These are phyloP conservation scores for Salmo trutta DNA, from an alignment of 2,797 vertebrate species.

Conservation along the genomic window DNA sequence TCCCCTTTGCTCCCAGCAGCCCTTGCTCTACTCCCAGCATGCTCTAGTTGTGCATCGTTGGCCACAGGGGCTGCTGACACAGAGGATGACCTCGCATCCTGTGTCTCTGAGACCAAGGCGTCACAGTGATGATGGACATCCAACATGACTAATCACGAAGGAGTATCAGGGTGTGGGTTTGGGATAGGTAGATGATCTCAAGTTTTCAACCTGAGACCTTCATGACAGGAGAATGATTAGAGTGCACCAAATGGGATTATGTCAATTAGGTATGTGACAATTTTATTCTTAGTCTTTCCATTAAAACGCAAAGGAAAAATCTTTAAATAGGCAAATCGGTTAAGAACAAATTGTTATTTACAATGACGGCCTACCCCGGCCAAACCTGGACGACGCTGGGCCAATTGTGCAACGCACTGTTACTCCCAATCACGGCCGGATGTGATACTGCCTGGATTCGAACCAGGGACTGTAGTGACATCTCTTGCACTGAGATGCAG, in stretches of 20 bases:
- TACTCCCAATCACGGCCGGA: too few species aligned
- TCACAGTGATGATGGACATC: slow-evolving; percentile 59
- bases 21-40: slow-evolving; percentile 48
- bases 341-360: too few species aligned
- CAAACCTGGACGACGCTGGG: too few species aligned
- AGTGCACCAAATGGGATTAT: too few species aligned
- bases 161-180: slow-evolving; percentile 59
- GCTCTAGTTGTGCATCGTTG: slow-evolving; percentile 57
- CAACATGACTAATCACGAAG: slow-evolving; percentile 63
- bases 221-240: neutral
- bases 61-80: slow-evolving; percentile 77
- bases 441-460: too few species aligned
- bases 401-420: too few species aligned
- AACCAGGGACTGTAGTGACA: too few species aligned
- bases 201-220: slow-evolving; percentile 89
- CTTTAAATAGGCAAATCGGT: too few species aligned
- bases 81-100: slow-evolving; percentile 63
- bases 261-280: too few species aligned
- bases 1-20: slow-evolving; percentile 76
- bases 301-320: neutral
- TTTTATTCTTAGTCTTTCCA: neutral
- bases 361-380: too few species aligned
- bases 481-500: too few species aligned
- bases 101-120: slow-evolving; percentile 67
- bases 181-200: slow-evolving; percentile 72